phyloP scores from a whole-genome alignment of 2,113 vertebrate species.

The Chaenogobius annularis region DNA sequence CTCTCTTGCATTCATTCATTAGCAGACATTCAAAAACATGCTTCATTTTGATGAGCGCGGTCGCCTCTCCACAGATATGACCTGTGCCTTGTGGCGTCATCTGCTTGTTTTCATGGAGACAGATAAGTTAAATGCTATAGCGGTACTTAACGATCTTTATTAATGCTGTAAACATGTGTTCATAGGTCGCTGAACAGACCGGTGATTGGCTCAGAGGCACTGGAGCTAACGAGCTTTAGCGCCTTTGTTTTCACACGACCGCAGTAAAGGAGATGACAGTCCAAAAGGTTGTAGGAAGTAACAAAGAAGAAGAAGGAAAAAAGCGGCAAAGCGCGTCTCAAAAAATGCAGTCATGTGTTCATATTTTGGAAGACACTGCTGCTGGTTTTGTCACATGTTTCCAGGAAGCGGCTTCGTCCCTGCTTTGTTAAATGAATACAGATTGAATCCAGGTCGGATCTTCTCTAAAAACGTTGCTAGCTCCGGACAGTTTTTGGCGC shows the following conservation, averaged over 20 bases:
- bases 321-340: not conserved
- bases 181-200: not conserved
- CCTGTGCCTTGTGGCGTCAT: no score
- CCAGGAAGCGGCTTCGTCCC: no score
- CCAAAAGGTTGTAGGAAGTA: not conserved
- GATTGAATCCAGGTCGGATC: slow-evolving; percentile 21
- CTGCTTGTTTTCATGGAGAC: no score
- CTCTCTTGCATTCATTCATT: no score
- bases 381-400: no score
- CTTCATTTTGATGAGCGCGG: no score
- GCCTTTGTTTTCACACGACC: not conserved
- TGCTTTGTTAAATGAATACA: slow-evolving; percentile 15
- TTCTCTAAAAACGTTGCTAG: not conserved
- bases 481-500: slow-evolving; percentile 13
- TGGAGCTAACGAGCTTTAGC: not conserved
- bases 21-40: no score
- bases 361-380: no score
- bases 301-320: not conserved
- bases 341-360: no score
- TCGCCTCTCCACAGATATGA: no score
- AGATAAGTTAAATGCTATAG: no score
- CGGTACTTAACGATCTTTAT: no score
- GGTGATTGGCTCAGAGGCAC: not conserved
- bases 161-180: not conserved
- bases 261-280: not conserved